Evolutionary conservation across 1,140 invertebrate genomes (phyloP).

Genomic region (Apocrypta bakeri): DNA sequence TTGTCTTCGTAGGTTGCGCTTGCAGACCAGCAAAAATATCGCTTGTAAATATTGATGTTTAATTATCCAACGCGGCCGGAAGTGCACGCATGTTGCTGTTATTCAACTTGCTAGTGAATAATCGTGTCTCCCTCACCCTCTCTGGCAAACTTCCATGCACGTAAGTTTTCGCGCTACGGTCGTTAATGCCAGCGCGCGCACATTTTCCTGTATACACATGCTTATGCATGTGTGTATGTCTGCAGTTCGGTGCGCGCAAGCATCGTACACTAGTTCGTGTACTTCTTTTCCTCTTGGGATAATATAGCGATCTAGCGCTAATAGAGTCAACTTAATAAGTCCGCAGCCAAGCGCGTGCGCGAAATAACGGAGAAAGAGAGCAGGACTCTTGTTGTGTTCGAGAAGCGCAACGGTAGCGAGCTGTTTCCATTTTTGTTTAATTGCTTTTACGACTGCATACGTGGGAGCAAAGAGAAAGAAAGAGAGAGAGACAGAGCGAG

Average conservation of each 20-base stretch:
- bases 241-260: background rate
- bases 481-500: background rate
- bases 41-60: slow-evolving; percentile 37
- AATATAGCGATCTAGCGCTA: slow-evolving; percentile 12
- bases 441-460: background rate
- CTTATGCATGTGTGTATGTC: background rate
- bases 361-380: background rate
- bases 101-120: slow-evolving; percentile 16
- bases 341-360: background rate
- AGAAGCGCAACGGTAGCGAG: background rate
- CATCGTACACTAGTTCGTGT: background rate
- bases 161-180: slow-evolving; percentile 22
- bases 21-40: slow-evolving; percentile 31
- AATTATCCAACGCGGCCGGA: slow-evolving; percentile 16
- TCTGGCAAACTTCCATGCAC: slow-evolving; percentile 33
- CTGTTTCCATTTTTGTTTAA: slow-evolving; percentile 39
- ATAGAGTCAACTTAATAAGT: slow-evolving; percentile 33
- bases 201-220: background rate
- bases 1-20: background rate
- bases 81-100: background rate
- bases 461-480: background rate
- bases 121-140: background rate
- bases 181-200: slow-evolving; percentile 12
- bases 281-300: background rate
- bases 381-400: background rate